Percentiles rank a stretch among this genome's conserved stretches.
These are phyloP conservation scores for Axea sp. DNA, from an alignment of 2,888 invertebrate species.

Conservation along the genomic window DNA sequence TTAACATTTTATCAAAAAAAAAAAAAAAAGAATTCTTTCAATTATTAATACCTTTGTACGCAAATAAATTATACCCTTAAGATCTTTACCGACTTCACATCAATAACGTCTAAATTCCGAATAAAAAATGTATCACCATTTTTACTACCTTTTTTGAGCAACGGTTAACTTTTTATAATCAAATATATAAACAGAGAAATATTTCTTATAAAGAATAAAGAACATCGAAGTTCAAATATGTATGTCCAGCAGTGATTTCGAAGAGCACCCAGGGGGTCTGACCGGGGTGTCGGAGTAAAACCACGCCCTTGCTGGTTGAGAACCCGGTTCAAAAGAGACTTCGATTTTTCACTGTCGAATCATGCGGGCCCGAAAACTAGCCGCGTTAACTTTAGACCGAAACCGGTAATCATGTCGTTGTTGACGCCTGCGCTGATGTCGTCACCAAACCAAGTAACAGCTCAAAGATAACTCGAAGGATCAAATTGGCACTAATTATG, in stretches of 20 bases:
- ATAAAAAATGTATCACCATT: constrained; percentile 30
- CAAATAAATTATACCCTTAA: too few species aligned
- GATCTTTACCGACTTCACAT: too few species aligned
- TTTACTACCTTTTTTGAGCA: constrained; percentile 11
- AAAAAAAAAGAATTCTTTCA: too few species aligned
- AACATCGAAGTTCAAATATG: constrained; percentile 6
- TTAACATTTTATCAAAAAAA: too few species aligned
- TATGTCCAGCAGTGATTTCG: constrained; percentile 30
- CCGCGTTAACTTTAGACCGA: constrained; percentile 27
- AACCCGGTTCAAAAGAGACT: constrained; percentile 44
- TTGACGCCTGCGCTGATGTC: constrained; percentile 65
- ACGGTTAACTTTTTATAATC: constrained; percentile 23
- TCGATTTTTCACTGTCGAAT: constrained; percentile 63
- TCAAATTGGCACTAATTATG: constrained; percentile 76
- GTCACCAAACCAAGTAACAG: constrained; percentile 32
- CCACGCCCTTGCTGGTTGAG: constrained; percentile 57
- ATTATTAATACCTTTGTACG: too few species aligned
- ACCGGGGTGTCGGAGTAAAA: constrained; percentile 43
- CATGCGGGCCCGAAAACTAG: constrained; percentile 39
- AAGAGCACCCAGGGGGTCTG: constrained; percentile 52
- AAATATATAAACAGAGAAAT: constrained; percentile 21
- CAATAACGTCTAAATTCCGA: background rate
- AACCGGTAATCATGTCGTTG: constrained; percentile 74
- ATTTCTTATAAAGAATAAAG: constrained; percentile 9
- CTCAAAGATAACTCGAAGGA: constrained; percentile 69